These are phyloP conservation scores for Cantharis nigra DNA, from an alignment of 2,888 invertebrate genomes.

Conservation along the genomic window DNA sequence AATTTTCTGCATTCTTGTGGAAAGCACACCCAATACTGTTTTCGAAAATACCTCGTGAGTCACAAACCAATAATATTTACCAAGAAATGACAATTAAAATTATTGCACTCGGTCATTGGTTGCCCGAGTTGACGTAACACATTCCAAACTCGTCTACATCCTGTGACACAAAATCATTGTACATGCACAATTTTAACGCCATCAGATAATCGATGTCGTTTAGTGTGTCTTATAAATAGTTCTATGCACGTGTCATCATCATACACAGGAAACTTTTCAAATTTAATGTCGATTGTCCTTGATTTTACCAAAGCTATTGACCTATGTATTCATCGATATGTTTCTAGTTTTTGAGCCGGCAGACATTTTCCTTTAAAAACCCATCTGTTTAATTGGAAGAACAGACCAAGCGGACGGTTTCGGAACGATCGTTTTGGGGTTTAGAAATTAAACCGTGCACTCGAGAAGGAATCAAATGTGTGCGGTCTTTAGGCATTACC, in stretches of 20 bases:
- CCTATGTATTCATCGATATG: slow-evolving; percentile 22
- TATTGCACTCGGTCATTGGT: slow-evolving; percentile 39
- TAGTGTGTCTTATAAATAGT: background rate
- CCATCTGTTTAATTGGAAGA: background rate
- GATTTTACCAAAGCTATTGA: slow-evolving; percentile 30
- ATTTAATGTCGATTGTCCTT: slow-evolving; percentile 24
- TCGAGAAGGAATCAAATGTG: background rate
- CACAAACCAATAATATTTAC: slow-evolving; percentile 11
- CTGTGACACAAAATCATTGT: slow-evolving; percentile 29
- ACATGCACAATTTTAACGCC: slow-evolving; percentile 9
- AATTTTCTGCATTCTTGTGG: background rate
- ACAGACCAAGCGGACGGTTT: background rate
- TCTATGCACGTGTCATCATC: background rate
- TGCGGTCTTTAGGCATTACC: background rate
- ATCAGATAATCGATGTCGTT: background rate
- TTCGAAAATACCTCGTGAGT: background rate
- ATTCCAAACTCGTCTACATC: slow-evolving; percentile 38
- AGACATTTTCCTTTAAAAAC: background rate
- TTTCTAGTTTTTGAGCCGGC: slow-evolving; percentile 15
- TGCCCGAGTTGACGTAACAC: slow-evolving; percentile 41
- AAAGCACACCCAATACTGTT: background rate
- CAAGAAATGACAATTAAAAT: background rate
- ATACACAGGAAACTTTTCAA: slow-evolving; percentile 7
- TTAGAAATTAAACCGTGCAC: background rate
- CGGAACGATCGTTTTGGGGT: background rate